These are phyloP conservation scores for Timandra comae DNA, from an alignment of 2,888 invertebrate genomes.

Conservation along the genomic window DNA sequence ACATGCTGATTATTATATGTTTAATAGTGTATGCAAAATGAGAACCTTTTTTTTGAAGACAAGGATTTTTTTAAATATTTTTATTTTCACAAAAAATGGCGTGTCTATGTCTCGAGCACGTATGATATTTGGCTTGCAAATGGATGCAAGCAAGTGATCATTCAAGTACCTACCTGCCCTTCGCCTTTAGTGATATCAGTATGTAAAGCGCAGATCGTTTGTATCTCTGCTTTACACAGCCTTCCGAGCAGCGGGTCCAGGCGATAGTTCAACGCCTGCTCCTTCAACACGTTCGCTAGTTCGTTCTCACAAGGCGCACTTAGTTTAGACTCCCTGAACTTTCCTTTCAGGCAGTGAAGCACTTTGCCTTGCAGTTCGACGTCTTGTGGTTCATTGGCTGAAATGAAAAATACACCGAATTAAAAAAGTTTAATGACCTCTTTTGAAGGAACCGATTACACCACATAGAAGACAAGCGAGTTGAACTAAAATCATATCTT, in stretches of 20 bases:
- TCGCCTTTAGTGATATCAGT: slow-evolving; percentile 64
- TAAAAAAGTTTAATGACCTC: no score
- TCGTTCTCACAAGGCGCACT: slow-evolving; percentile 87
- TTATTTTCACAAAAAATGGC: no score
- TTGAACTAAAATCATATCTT: no score
- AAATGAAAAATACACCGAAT: slow-evolving; percentile 27
- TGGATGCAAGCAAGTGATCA: no score
- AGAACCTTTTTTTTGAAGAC: no score
- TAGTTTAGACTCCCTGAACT: slow-evolving; percentile 85
- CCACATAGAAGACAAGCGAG: no score
- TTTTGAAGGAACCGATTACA: no score
- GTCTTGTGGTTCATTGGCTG: slow-evolving; percentile 74
- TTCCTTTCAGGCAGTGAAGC: slow-evolving; percentile 87
- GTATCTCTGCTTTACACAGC: slow-evolving; percentile 85
- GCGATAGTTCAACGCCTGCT: slow-evolving; percentile 93
- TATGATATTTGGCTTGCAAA: no score
- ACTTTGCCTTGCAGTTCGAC: slow-evolving; percentile 89
- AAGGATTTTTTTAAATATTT: no score
- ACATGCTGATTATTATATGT: no score
- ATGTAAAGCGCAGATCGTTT: slow-evolving; percentile 77
- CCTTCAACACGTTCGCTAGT: slow-evolving; percentile 87
- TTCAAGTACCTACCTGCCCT: slow-evolving; percentile 62
- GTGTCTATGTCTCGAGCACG: no score
- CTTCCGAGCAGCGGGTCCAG: slow-evolving; percentile 91
- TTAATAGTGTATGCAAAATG: no score